Evolutionary conservation across 1,140 invertebrate species (phyloP), one percentile per base, ranked within the genome.

Genomic region (Chironomus striatipennis): DNA sequence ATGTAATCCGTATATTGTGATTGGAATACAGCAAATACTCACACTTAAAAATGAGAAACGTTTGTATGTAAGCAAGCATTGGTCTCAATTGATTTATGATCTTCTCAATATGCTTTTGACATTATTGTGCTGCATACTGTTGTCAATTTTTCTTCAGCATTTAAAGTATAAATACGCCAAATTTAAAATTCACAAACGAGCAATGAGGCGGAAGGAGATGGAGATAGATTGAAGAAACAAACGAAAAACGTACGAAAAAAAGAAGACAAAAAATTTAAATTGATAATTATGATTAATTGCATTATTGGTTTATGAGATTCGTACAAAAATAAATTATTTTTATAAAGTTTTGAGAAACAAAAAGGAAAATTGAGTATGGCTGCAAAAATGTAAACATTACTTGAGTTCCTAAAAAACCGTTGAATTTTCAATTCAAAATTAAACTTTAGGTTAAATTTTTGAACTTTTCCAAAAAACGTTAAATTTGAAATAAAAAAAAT

Each of bases 251-350:
- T 47, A 47, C 15, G n/a, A 5, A 57, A 1, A 5, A 57, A 12
- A 12, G 47, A 57, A 12, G 47, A 15, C 12, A 15, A 15, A 57
- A n/a, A 57, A 57, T 57, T 70, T 70, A 20, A 70, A 70, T 70
- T 70, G 65, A 70, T 70, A 70, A 70, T 70, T 70, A 21, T 70
- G 65, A 70, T 70, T 9, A 70, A 70, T 70, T 70, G 20, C 18
- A 17, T 8, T 70, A 20, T 70, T 70, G 17, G 65, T 21, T 70
- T 70, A 57, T 57, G 47, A 12, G 12, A 12, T 57, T 57, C 12
- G 47, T n/a, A 57, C n/a, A 57, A 57, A 57, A 47, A 10, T 12
- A 57, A 57, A 57, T 57, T 57, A 57, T 57, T 5, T 47, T n/a
- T n/a, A 57, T n/a, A 15, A n/a, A 57, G 2, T 47, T 57, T 12